These are phyloP conservation scores for Dryas iulia DNA, from an alignment of 1,140 invertebrate species.

Conservation along the genomic window DNA sequence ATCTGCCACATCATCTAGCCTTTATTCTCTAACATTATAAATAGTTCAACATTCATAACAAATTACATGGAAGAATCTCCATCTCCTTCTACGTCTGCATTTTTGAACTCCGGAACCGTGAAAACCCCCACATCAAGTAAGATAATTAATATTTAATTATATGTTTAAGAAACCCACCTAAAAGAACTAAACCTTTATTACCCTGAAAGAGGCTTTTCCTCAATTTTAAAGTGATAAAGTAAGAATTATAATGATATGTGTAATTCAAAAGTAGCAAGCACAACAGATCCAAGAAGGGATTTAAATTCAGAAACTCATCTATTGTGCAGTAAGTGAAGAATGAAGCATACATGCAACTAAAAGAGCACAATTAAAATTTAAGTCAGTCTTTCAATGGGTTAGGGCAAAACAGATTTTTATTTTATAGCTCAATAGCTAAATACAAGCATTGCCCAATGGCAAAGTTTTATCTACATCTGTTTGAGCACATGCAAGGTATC, in stretches of 20 bases:
- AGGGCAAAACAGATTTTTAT: slow-evolving; percentile 11
- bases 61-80: slow-evolving; percentile 9
- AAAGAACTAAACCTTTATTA: too few species aligned
- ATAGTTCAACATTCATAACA: slow-evolving; percentile 7
- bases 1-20: too few species aligned
- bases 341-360: slow-evolving; percentile 9
- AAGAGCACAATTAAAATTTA: slow-evolving; percentile 10
- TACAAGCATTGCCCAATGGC: background rate
- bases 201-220: too few species aligned
- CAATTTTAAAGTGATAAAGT: slow-evolving; percentile 6
- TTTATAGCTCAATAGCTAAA: slow-evolving; percentile 5
- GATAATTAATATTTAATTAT: too few species aligned
- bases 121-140: too few species aligned
- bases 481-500: slow-evolving; percentile 7
- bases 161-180: too few species aligned
- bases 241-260: slow-evolving; percentile 9
- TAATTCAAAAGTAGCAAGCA: slow-evolving; percentile 9
- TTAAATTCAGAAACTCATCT: slow-evolving; percentile 7
- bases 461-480: slow-evolving; percentile 10
- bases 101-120: slow-evolving; percentile 6
- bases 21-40: too few species aligned
- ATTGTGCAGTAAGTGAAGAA: slow-evolving; percentile 7
- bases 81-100: too few species aligned
- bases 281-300: slow-evolving; percentile 5
- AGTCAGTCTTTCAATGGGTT: slow-evolving; percentile 10